Conservation (phyloP, 2,888 invertebrate species). For the Sicus ferrugineus region DNA sequence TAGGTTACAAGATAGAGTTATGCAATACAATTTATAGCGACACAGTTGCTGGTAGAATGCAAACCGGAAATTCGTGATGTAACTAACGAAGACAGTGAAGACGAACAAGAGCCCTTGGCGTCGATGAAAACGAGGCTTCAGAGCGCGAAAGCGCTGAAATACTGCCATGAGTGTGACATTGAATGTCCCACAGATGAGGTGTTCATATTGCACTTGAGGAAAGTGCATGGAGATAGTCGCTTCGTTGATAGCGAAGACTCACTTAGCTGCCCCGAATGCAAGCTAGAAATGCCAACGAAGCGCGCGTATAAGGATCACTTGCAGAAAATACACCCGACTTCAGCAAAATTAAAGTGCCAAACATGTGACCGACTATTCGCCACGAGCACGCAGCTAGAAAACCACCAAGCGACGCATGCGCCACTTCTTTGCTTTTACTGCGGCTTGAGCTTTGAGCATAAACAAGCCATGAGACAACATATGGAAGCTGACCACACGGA, state of each 20-base stretch:
- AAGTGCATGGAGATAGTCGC: conserved; percentile 27
- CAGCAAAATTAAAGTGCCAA: conserved; percentile 10
- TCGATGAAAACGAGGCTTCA: not conserved
- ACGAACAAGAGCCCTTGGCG: not conserved
- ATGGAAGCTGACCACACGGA: conserved; percentile 3
- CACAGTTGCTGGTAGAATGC: not conserved
- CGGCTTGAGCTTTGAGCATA: conserved; percentile 1
- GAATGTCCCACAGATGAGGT: conserved; percentile 33
- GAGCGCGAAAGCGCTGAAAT: not conserved
- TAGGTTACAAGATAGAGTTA: not conserved
- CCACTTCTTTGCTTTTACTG: conserved; percentile 2
- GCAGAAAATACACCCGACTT: not conserved
- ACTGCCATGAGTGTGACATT: conserved; percentile 33
- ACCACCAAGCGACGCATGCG: conserved; percentile 14
- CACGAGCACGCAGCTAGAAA: not conserved
- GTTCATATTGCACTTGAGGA: conserved; percentile 30
- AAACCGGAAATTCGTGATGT: not conserved
- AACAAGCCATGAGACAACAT: conserved; percentile 9
- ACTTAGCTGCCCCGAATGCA: no score
- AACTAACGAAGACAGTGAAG: conserved; percentile 3
- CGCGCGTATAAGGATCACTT: no score
- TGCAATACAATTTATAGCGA: not conserved
- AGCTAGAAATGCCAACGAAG: no score
- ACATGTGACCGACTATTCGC: conserved; percentile 15
- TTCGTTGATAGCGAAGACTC: no score